Evolutionary conservation across 1,140 invertebrate species (phyloP).

Genomic region (Acromyrmex heyeri): DNA sequence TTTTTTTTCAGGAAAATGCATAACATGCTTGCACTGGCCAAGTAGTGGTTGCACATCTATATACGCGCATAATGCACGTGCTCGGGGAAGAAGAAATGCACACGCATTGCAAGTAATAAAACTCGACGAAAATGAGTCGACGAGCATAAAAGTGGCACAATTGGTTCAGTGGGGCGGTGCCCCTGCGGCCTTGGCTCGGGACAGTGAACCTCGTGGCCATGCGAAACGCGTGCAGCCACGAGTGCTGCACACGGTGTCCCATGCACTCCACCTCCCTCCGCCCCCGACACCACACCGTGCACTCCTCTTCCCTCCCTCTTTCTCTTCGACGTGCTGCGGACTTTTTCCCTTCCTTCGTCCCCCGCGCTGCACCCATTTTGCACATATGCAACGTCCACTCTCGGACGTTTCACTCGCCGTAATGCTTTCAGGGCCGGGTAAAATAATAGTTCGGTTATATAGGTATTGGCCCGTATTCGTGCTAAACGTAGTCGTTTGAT

Average conservation of each 20-base stretch:
- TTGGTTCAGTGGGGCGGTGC: slow-evolving; percentile 87
- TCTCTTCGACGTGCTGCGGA: slow-evolving; percentile 3
- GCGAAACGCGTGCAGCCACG: slow-evolving; percentile 69
- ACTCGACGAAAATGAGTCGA: slow-evolving; percentile 75
- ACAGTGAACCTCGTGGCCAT: slow-evolving; percentile 82
- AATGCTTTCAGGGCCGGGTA: slow-evolving; percentile 55
- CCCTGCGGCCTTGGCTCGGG: slow-evolving; percentile 84
- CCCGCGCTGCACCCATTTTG: slow-evolving; percentile 68
- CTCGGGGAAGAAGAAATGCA: not conserved
- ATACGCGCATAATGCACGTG: slow-evolving; percentile 49
- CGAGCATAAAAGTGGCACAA: slow-evolving; percentile 83
- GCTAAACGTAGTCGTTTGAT: not conserved
- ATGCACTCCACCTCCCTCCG: slow-evolving; percentile 61
- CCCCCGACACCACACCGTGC: not conserved
- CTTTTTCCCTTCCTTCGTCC: slow-evolving; percentile 30
- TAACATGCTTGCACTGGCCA: slow-evolving; percentile 31
- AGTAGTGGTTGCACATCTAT: not conserved
- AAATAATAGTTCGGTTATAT: slow-evolving; percentile 29
- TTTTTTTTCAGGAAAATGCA: slow-evolving; percentile 24
- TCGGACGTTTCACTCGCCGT: slow-evolving; percentile 59
- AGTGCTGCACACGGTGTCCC: slow-evolving; percentile 71
- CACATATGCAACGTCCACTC: slow-evolving; percentile 66
- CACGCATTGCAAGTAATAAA: slow-evolving; percentile 75
- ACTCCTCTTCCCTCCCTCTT: not conserved
- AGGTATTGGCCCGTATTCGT: not conserved